Evolutionary conservation across 2,888 invertebrate genomes (phyloP), one percentile per base, ranked within the genome.

Genomic region (Formica aserva): DNA sequence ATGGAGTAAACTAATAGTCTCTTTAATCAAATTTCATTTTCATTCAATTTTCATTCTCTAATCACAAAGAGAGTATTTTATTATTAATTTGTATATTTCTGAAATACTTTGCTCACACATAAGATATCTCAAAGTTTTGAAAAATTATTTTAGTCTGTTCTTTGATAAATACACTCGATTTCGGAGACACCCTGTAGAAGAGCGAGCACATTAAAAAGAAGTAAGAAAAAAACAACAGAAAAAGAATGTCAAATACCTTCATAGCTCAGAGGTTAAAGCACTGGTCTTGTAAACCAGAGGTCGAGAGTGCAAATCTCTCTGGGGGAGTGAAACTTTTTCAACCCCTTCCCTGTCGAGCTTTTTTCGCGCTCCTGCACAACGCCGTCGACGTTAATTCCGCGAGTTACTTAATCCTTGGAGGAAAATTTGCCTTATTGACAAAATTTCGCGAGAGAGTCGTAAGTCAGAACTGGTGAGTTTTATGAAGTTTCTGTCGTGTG

Each of bases 271-370:
- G 93, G 92, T 92, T 93, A 92, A 93, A 93, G 93, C 92, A 92
- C 91, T 93, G 92, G 92, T 93, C 93, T 93, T 93, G 92, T 93
- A 93, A 93, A 93, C 92, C 96, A 96, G 96, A 96, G 96, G 96
- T 96, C 96, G 96, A 96, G 96, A 96, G 96, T 96, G 96, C 96
- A 96, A 96, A 96, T 96, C 96, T 96, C 96, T 96, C 96, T 96
- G 96, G 96, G 95, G 96, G 48, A 52, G 96, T 95, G 96, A 82
- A 71, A 82, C 88, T 90, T 90, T 93, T 91, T 91, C 55, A 32
- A 35, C 13, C 9, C 71, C n/a, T n/a, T 32, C 11, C n/a, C 22
- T 38, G 15, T 15, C 13, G 41, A 22, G 69, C 41, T 86, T 89
- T 83, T 81, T 62, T 76, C 78, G 35, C 71, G 35, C 13, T 22